These are phyloP conservation scores for Gallinago solitaria DNA, from an alignment of 2,797 vertebrate genomes.

Conservation along the genomic window DNA sequence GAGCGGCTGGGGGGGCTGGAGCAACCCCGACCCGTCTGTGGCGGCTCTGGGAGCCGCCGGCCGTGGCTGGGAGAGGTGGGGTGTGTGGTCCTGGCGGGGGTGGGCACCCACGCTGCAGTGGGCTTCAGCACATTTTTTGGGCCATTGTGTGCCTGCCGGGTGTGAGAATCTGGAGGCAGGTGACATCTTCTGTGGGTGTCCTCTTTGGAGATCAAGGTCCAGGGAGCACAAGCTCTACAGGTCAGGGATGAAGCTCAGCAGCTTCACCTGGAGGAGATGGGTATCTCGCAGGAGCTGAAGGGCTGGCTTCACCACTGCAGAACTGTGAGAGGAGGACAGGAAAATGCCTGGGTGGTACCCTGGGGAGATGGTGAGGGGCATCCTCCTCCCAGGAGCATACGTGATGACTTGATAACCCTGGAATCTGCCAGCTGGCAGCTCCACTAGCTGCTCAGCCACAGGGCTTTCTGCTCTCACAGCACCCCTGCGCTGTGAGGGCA, in stretches of 20 bases:
- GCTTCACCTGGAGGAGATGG: rapidly evolving
- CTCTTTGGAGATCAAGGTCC: rapidly evolving
- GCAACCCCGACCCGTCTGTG: background rate
- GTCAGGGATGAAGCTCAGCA: background rate
- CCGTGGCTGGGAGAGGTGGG: background rate
- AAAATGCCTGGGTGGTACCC: background rate
- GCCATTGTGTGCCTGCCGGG: rapidly evolving
- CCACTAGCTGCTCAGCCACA: background rate
- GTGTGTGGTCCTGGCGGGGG: rapidly evolving
- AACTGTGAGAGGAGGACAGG: background rate
- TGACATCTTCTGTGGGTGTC: background rate
- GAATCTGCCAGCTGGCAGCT: background rate
- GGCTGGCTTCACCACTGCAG: background rate
- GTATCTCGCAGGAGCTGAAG: background rate
- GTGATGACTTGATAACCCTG: rapidly evolving
- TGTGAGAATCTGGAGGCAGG: background rate
- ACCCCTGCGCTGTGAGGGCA: background rate
- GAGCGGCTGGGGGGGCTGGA: background rate
- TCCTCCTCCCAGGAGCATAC: background rate
- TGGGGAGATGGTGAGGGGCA: background rate
- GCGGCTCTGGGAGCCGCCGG: background rate
- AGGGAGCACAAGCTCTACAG: background rate
- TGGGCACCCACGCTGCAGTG: rapidly evolving
- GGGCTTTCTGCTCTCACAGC: rapidly evolving
- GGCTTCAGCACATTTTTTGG: rapidly evolving